Evolutionary conservation across 2,113 vertebrate genomes (phyloP).

Genomic region (Epinephelus fuscoguttatus): DNA sequence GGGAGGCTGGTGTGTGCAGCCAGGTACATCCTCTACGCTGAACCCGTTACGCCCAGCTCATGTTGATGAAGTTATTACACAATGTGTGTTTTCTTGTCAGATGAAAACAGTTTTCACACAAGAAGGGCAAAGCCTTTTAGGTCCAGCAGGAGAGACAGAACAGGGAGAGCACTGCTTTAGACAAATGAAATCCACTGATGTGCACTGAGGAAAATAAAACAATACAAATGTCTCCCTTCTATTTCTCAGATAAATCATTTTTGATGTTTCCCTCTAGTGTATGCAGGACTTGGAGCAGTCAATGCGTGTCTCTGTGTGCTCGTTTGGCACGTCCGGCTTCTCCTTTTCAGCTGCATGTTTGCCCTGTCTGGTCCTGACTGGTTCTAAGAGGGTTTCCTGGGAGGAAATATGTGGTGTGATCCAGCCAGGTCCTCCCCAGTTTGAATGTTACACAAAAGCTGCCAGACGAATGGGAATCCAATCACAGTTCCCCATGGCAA

Average conservation of each 20-base stretch:
- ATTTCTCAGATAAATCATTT: constrained; percentile 58
- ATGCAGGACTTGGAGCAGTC: constrained; percentile 21
- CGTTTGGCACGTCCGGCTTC: constrained; percentile 33
- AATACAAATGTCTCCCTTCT: constrained; percentile 37
- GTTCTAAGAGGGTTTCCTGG: constrained; percentile 54
- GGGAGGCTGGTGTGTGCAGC: constrained; percentile 30
- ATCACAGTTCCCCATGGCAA: constrained; percentile 58
- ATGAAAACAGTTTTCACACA: constrained; percentile 45
- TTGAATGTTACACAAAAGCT: constrained; percentile 67
- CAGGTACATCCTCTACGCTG: constrained; percentile 51
- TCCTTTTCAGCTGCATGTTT: constrained; percentile 68
- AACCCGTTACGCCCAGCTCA: constrained; percentile 31
- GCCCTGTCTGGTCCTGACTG: constrained; percentile 42
- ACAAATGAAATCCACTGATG: constrained; percentile 54
- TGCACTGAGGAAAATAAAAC: constrained; percentile 42
- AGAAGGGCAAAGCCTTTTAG: constrained; percentile 6
- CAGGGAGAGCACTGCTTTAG: constrained; percentile 7
- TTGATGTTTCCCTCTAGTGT: constrained; percentile 34
- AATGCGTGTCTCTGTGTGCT: constrained; percentile 31
- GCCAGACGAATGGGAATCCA: constrained; percentile 73
- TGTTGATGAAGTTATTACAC: constrained; percentile 58
- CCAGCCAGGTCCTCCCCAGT: constrained; percentile 63
- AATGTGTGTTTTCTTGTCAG: constrained; percentile 38
- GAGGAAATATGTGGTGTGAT: constrained; percentile 69
- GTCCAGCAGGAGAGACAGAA: constrained; percentile 18